These are phyloP conservation scores for Pantelozetes paolii DNA, from an alignment of 2,888 invertebrate genomes.

Conservation along the genomic window DNA sequence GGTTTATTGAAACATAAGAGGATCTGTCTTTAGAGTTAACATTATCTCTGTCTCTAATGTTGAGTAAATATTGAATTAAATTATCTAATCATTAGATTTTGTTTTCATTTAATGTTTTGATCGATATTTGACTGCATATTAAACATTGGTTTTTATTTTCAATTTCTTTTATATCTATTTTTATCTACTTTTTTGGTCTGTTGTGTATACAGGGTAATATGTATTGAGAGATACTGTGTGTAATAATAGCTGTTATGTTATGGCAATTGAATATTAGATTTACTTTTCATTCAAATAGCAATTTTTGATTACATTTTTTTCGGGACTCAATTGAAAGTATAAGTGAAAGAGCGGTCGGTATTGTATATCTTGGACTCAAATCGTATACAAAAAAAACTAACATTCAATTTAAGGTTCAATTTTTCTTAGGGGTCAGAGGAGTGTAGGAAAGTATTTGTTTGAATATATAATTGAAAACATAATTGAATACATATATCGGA, in stretches of 20 bases:
- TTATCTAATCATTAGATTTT: not conserved
- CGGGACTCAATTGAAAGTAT: no score
- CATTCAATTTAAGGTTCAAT: not conserved
- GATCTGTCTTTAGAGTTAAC: no score
- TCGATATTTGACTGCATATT: constrained; percentile 9
- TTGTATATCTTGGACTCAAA: not conserved
- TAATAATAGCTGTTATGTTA: not conserved
- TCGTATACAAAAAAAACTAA: not conserved
- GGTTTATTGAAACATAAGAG: no score
- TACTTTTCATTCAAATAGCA: no score
- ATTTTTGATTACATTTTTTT: no score
- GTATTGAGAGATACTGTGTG: not conserved
- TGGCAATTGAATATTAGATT: not conserved
- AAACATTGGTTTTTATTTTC: not conserved
- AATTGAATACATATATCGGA: not conserved
- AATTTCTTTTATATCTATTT: not conserved
- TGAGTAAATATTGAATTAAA: not conserved
- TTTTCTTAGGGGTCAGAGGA: no score
- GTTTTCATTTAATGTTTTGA: not conserved
- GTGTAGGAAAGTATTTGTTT: not conserved
- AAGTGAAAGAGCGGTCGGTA: constrained; percentile 8
- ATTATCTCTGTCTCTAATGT: no score
- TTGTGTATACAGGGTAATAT: no score
- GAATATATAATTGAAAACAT: not conserved
- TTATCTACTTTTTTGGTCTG: not conserved